Evolutionary conservation across 2,888 invertebrate genomes (phyloP), one percentile per base, ranked within the genome.

Genomic region (Diarsia brunnea): DNA sequence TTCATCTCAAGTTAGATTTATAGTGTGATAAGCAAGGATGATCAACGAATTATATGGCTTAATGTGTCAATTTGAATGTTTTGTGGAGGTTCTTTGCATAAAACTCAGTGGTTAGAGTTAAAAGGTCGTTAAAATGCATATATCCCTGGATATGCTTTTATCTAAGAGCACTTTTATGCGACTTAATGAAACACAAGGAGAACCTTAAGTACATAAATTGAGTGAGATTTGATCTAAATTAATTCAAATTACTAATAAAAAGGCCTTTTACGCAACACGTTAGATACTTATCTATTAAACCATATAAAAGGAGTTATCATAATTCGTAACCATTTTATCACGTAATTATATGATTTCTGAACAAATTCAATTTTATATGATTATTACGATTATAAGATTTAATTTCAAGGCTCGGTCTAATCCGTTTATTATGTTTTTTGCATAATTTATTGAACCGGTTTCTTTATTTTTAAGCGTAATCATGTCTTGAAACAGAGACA

Each of bases 401-500:
- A 89, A 90, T 89, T 91, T 89, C 86, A 90, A 91, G 89, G 85
- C 79, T 85, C 81, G 82, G 60, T 69, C 75, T 84, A 75, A 88
- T 87, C 83, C 71, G 73, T 78, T 88, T 78, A 90, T 90, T 88
- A 90, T 87, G 69, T 79, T 84, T 87, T 89, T 90, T 86, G 88
- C 88, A 87, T 89, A 89, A 90, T 88, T 89, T 86, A 89, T 87
- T 69, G 71, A 76, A 82, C 87, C 81, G 78, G 86, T 88, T 91
- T 81, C 24, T 69, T 53, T 85, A 78, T 82, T 81, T 86, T 85
- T 76, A 60, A 80, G 76, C 60, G 66, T 81, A 81, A 85, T 81
- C 75, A 71, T 83, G 70, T 76, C 66, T 77, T 77, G 53, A 80
- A 78, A 73, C 75, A 78, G 83, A 84, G 78, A 81, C 79, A 83